Percentiles rank a stretch among this genome's conserved stretches.
These are phyloP conservation scores for Thamnophis elegans DNA, from an alignment of 2,797 vertebrate species.

Conservation along the genomic window DNA sequence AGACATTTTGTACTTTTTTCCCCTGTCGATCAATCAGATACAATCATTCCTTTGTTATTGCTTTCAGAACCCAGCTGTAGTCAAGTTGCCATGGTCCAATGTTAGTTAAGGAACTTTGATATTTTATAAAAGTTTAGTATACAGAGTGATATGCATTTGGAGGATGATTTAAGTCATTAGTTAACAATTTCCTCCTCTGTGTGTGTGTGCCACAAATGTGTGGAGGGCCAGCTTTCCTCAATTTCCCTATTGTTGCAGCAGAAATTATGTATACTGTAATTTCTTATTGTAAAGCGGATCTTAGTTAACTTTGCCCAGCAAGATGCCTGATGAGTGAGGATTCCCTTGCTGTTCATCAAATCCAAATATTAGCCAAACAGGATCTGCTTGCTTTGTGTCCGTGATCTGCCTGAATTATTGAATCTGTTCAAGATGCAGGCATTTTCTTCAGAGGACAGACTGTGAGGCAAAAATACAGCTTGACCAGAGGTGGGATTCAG, in stretches of 20 bases:
- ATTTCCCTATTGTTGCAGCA: not conserved
- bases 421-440: not conserved
- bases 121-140: not conserved
- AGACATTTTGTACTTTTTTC: not conserved
- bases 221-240: not conserved
- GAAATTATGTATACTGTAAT: not conserved
- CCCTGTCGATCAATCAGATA: not conserved
- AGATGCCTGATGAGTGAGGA: not conserved
- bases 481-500: no score
- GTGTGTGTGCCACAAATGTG: not conserved
- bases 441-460: not conserved
- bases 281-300: not conserved
- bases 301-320: not conserved
- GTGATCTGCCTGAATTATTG: not conserved
- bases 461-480: not conserved
- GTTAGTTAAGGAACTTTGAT: not conserved
- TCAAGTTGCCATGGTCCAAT: not conserved
- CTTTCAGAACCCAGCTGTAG: not conserved
- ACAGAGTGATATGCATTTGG: not conserved
- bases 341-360: not conserved
- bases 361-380: not conserved
- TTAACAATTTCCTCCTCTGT: not conserved
- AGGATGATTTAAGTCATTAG: rapidly evolving
- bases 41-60: not conserved
- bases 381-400: not conserved